Evolutionary conservation across 2,888 invertebrate genomes (phyloP), one percentile per base, ranked within the genome.

Genomic region (Parthenolecanium corni): DNA sequence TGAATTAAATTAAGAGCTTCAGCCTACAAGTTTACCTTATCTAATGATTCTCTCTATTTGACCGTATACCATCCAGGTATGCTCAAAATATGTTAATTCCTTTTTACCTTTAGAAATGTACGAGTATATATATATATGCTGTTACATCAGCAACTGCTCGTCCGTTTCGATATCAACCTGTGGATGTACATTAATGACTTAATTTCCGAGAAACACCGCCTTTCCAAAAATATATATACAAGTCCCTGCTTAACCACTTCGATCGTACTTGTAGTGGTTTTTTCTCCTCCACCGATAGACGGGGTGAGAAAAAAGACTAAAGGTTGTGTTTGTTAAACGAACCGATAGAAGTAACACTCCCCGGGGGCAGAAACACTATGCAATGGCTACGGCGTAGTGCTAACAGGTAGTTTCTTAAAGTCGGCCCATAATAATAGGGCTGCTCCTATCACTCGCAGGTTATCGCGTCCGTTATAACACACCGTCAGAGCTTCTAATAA

Each of bases 371-470:
- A 58, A 58, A 58, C 58, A 58, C 58, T 58, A 58, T 44, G 46
- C 46, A 57, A 25, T 44, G 38, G 57, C 57, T 40, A 25, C 23
- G 57, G 40, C 58, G 47, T 47, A 56, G 58, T 47, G 58, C 58
- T 58, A 58, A 58, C 58, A 47, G 58, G 58, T 58, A 58, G 58
- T 58, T 58, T 49, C 23, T 25, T 18, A 36, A 36, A 49, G 47
- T 31, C 46, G 49, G 58, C 36, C 21, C 58, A 36, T 58, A 58
- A 58, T 58, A 58, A 58, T 58, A 58, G 58, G 58, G 58, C 58
- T 58, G 58, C 25, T 49, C 23, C 58, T 58, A 58, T 58, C 58
- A 58, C 58, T 58, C 58, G 58, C 58, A 58, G 58, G 58, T 58
- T 58, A 58, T 58, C 58, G 58, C 58, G 58, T 58, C 58, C 49